Evolutionary conservation across 2,797 vertebrate species (phyloP), one percentile per base, ranked within the genome.

Genomic region (Microhierax caerulescens): DNA sequence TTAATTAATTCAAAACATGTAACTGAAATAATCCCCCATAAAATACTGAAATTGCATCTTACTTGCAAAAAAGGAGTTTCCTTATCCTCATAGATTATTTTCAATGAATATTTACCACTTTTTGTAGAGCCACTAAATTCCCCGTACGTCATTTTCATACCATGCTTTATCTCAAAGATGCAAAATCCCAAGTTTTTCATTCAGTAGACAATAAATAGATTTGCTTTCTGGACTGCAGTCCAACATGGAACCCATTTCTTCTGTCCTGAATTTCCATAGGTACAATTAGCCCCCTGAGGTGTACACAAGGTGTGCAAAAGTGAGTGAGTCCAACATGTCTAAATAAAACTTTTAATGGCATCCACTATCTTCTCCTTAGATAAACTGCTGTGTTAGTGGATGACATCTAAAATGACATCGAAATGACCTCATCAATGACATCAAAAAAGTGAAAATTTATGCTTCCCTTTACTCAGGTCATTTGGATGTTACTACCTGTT

Each of bases 81-180:
- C 82, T 96, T 97, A 97, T 97, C 96, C 97, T 77, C 87, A 80
- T 51, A 98, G 91, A 95, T 97, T 97, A 97, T 96, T 98, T 90
- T 92, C 77, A 88, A 94, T 97, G 90, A 98, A 97, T 98, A 98
- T 97, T 98, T 97, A 97, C 94, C 78, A 95, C 36, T 90, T 96
- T 87, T 69, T 96, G 91, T 85, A 82, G 64, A 97, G 78, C 27
- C 88, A 80, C 72, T 86, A 13, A 48, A 97, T 96, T 96, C 73
- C 60, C 73, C 15, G 57, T 84, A 53, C 39, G 75, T 73, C 36
- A 88, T 96, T 89, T 94, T 75, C 83, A 75, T 88, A 90, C 36
- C 19, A 94, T 67, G 65, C 57, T 83, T 96, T 93, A 96, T 75
- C 96, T 95, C 82, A 88, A 82, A 96, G 85, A 67, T 90, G 85